phyloP scores from a whole-genome alignment of 2,113 vertebrate genomes.

The Athene noctua region DNA sequence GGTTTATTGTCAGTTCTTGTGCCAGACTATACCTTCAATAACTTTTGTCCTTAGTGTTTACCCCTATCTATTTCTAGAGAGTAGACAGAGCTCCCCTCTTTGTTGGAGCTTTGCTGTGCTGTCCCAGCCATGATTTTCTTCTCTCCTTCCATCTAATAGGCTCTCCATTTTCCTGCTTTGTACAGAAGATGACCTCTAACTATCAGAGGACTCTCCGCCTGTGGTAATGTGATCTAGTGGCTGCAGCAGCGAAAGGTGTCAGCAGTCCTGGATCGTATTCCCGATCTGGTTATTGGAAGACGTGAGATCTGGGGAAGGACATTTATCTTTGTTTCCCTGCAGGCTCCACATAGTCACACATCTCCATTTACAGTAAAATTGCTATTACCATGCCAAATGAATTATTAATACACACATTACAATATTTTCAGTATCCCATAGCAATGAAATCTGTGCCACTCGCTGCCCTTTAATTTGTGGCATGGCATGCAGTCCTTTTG shows the following conservation, averaged over 20 bases:
- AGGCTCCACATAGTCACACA: not conserved
- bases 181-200: conserved; percentile 31
- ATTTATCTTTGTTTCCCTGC: not conserved
- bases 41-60: not conserved
- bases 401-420: conserved; percentile 8
- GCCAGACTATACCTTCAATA: not conserved
- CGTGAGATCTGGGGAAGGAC: not conserved
- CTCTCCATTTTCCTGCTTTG: not conserved
- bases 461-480: not conserved
- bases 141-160: not conserved
- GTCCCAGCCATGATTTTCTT: not conserved
- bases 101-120: fast-evolving
- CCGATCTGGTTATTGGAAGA: not conserved
- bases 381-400: not conserved
- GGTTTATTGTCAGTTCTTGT: not conserved
- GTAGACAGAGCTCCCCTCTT: not conserved
- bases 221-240: conserved; percentile 27
- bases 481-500: not conserved
- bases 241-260: conserved; percentile 25
- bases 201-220: not conserved
- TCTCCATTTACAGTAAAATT: conserved; percentile 16
- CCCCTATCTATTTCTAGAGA: not conserved
- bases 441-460: not conserved
- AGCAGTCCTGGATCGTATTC: not conserved
- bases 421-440: conserved; percentile 7